Conservation (phyloP, 2,888 invertebrate species). For the Lucinisca nassula region DNA sequence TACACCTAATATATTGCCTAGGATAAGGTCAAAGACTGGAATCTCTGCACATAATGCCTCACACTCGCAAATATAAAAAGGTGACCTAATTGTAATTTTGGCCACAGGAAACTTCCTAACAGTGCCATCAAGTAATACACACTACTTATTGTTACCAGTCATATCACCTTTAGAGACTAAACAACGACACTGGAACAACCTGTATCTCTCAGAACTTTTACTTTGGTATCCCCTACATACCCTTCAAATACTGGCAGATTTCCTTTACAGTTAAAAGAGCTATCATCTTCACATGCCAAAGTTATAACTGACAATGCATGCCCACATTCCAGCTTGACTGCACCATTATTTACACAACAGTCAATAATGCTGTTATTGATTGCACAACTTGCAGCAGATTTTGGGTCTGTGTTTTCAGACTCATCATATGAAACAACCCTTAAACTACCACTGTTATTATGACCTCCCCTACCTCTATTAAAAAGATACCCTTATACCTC, state of each 20-base stretch:
- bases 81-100: slow-evolving; percentile 37
- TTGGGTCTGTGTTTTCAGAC: neutral
- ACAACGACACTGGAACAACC: slow-evolving; percentile 46
- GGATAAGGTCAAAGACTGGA: slow-evolving; percentile 45
- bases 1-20: slow-evolving; percentile 34
- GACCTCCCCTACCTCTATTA: neutral
- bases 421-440: neutral
- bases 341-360: neutral
- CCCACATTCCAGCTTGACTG: neutral
- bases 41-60: slow-evolving; percentile 37
- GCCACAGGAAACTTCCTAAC: slow-evolving; percentile 31
- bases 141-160: slow-evolving; percentile 32
- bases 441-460: neutral
- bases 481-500: neutral
- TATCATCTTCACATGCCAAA: neutral
- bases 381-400: neutral
- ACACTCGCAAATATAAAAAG: slow-evolving; percentile 40
- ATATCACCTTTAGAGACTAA: slow-evolving; percentile 24
- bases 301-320: neutral
- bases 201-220: slow-evolving; percentile 34
- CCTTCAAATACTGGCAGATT: slow-evolving; percentile 35
- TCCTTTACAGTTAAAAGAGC: too few relatives aligned
- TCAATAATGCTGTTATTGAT: neutral
- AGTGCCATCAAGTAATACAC: slow-evolving; percentile 54
- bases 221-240: neutral